Percentiles rank a stretch among this genome's conserved stretches.
These are phyloP conservation scores for Euzetes globulus DNA, from an alignment of 2,888 invertebrate genomes.

Conservation along the genomic window DNA sequence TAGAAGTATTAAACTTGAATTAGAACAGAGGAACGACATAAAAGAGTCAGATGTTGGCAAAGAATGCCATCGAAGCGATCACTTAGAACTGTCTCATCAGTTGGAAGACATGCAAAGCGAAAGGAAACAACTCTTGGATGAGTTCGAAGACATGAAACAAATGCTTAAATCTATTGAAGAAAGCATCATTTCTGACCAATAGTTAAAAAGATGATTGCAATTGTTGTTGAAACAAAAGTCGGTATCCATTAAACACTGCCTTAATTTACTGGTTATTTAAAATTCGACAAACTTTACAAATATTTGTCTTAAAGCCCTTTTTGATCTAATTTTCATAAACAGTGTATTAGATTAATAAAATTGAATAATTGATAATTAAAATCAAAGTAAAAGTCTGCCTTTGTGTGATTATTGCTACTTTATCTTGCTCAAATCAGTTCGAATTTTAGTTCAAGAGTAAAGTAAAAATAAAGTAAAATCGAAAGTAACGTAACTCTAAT, in stretches of 20 bases:
- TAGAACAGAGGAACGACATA: background rate
- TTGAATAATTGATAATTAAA: too few species aligned
- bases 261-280: background rate
- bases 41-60: background rate
- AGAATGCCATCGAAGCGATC: slow-evolving; percentile 21
- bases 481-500: background rate
- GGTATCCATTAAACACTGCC: background rate
- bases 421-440: too few species aligned
- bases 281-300: background rate
- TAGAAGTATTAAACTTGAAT: background rate
- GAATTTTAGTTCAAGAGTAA: too few species aligned
- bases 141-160: slow-evolving; percentile 25
- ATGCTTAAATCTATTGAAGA: slow-evolving; percentile 11
- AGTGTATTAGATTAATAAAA: too few species aligned
- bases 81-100: slow-evolving; percentile 12
- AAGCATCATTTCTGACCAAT: background rate
- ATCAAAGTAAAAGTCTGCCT: too few species aligned
- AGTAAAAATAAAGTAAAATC: background rate
- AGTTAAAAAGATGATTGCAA: background rate
- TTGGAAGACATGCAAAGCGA: slow-evolving; percentile 15
- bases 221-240: background rate
- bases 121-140: slow-evolving; percentile 7
- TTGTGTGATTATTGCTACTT: too few species aligned
- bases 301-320: background rate
- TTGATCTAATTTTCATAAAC: background rate